Base-by-base conservation (phyloP, 2,113 vertebrate species). In the Rana temporaria region DNA sequence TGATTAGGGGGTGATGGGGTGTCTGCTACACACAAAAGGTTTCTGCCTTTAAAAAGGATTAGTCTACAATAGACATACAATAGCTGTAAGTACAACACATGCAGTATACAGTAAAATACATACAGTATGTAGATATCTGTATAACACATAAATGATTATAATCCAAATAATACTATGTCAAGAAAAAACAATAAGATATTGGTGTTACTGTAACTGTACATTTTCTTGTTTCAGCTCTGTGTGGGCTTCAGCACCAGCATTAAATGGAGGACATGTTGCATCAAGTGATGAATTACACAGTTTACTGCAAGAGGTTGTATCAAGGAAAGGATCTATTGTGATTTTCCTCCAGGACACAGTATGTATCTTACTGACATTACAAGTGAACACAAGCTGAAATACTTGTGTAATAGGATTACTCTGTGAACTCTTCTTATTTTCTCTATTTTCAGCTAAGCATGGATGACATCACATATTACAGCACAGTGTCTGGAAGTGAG, bases 381-480 rank as follows among this genome's bases (percentile, higher is more conserved):
- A 42, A 42, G 9, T 1, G 9, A 42, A 42, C 38, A 42, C 42
- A 48, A 48, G 42, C 8, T 48, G 9, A 48, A 48, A 48, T 12
- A 1, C 42, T 48, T 48, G 9, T 48, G 12, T 14, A 48, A 9
- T 52, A 38, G 30, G 26, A 26, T 67, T 38, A 34, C 60, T 60
- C 57, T 17, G 3, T 38, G 15, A 17, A 3, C 18, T 0, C 81
- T 81, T 4, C 88, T 81, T 88, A 24, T 88, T 85, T 90, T 89
- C 30, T 68, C 34, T 4, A 30, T 83, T 83, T 65, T 34, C 85
- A 91, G 88, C 85, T 91, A 71, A 87, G 91, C 22, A 1, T 86
- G 85, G 86, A 87, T 48, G 88, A 93, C 81, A 86, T 89, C 88
- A 89, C 85, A 1, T 84, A 88, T 86, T 74, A 90, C 81, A 80